Conservation (phyloP, 2,888 invertebrate species). For the Drosophila multiciliata region DNA sequence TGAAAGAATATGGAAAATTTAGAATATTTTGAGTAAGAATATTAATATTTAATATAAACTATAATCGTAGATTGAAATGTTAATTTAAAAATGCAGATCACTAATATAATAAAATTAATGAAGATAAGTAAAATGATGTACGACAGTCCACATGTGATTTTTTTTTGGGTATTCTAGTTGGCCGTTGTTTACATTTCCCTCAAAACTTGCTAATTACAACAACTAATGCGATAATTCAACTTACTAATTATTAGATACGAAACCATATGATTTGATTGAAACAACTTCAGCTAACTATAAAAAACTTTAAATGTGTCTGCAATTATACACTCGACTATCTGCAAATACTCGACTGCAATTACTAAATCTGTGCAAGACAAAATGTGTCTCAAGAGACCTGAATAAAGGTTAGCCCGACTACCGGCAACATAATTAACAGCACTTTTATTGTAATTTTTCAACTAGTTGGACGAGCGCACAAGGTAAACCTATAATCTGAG, state of each 20-base stretch:
- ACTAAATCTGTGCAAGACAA: background rate
- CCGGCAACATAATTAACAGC: slow-evolving; percentile 20
- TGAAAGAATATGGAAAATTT: background rate
- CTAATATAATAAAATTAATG: background rate
- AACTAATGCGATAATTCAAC: background rate
- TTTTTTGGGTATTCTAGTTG: background rate
- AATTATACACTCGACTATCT: background rate
- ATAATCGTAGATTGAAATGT: background rate
- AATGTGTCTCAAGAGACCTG: slow-evolving; percentile 4
- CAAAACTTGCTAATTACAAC: background rate
- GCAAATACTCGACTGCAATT: slow-evolving; percentile 17
- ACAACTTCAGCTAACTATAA: background rate
- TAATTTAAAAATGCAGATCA: background rate
- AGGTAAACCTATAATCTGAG: slow-evolving; percentile 20
- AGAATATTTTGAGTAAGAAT: background rate
- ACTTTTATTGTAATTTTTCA: slow-evolving; percentile 20
- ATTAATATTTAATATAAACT: background rate
- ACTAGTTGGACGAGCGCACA: slow-evolving; percentile 18
- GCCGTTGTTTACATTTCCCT: background rate
- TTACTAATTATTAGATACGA: background rate
- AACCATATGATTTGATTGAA: background rate
- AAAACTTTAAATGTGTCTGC: background rate
- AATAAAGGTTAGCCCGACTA: slow-evolving; percentile 16
- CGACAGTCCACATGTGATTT: background rate
- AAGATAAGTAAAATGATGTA: background rate